These are phyloP conservation scores for Sinhomidia bicolor DNA, from an alignment of 2,888 invertebrate genomes.

Conservation along the genomic window DNA sequence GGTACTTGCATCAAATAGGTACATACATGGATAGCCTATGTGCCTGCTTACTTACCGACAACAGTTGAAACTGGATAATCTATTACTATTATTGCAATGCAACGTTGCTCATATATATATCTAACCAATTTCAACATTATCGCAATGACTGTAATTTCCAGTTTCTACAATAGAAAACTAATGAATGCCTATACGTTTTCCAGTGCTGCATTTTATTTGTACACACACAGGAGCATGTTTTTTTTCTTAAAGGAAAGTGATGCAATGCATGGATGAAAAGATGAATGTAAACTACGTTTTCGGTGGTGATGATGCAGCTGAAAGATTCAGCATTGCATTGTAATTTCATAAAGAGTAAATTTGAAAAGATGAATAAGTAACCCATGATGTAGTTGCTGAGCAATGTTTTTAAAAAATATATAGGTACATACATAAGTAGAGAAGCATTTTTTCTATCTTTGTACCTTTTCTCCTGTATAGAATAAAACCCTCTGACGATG, in stretches of 20 bases:
- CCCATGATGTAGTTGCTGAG: background rate
- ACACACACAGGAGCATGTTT: constrained; percentile 6
- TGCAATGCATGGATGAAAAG: constrained; percentile 34
- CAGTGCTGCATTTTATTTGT: no score
- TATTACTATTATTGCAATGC: background rate
- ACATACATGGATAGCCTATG: background rate
- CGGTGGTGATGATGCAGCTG: background rate
- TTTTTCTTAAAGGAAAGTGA: constrained; percentile 21
- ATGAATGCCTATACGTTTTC: no score
- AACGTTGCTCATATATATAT: background rate
- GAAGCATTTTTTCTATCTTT: background rate
- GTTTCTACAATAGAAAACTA: background rate
- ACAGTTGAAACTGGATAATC: constrained; percentile 20
- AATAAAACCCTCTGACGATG: background rate
- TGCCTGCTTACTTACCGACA: no score
- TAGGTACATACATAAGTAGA: no score
- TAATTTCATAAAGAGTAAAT: background rate
- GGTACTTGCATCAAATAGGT: background rate
- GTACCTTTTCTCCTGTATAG: background rate
- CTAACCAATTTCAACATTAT: background rate
- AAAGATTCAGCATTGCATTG: background rate
- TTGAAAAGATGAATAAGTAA: background rate
- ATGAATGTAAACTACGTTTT: background rate
- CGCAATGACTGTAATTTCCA: background rate
- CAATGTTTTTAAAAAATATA: no score